These are phyloP conservation scores for Marisa cornuarietis DNA, from an alignment of 1,140 invertebrate genomes.

Conservation along the genomic window DNA sequence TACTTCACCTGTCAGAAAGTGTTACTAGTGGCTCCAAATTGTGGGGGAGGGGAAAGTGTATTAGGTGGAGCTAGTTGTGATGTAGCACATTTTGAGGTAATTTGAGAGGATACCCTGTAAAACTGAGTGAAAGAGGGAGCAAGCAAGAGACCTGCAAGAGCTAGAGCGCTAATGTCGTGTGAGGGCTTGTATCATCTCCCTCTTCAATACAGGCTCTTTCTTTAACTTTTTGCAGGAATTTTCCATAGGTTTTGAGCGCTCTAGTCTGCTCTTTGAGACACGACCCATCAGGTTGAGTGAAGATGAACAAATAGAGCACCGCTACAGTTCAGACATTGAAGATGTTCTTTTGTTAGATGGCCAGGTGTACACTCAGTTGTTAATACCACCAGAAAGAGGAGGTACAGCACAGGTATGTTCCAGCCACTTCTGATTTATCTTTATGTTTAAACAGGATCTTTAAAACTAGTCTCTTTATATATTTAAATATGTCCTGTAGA, in stretches of 20 bases:
- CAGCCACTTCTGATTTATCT: not conserved
- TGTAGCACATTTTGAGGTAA: too few relatives aligned
- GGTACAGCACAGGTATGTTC: not conserved
- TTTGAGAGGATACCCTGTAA: too few relatives aligned
- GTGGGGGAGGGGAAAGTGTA: too few relatives aligned
- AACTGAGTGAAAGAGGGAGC: too few relatives aligned
- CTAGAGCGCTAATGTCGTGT: too few relatives aligned
- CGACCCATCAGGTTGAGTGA: conserved; percentile 37
- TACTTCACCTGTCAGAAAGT: too few relatives aligned
- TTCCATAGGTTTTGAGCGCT: conserved; percentile 31
- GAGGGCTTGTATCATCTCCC: not conserved
- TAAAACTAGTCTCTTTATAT: not conserved
- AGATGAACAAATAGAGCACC: conserved; percentile 39
- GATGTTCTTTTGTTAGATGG: conserved; percentile 49
- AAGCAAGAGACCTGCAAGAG: too few relatives aligned
- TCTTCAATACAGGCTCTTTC: not conserved
- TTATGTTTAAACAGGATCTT: not conserved
- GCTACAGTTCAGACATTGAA: conserved; percentile 45
- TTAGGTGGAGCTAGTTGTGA: too few relatives aligned
- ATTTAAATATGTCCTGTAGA: not conserved
- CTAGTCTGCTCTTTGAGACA: conserved; percentile 30
- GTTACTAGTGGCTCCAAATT: too few relatives aligned
- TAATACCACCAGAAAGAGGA: conserved; percentile 14
- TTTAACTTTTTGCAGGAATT: conserved; percentile 37
- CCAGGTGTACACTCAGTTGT: conserved; percentile 36